Conservation (phyloP, 2,888 invertebrate species). For the Steinernema hermaphroditum region DNA sequence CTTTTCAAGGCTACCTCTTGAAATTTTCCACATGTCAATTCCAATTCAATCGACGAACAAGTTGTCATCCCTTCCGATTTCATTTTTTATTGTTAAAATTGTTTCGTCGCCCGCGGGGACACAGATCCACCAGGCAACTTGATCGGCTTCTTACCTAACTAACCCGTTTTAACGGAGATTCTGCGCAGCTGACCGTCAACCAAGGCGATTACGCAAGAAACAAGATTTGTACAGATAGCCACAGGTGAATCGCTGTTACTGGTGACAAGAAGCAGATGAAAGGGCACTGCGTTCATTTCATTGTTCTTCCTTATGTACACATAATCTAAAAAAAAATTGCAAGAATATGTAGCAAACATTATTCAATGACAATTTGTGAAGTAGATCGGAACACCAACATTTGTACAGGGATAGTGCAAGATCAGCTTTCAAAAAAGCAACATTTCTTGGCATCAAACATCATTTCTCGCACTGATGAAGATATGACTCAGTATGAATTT, state of each 20-base stretch:
- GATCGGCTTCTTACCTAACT: background rate
- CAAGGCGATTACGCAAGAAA: slow-evolving; percentile 24
- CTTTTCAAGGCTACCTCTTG: background rate
- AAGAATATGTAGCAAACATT: too few relatives aligned
- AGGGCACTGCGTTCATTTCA: too few relatives aligned
- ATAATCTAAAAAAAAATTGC: too few relatives aligned
- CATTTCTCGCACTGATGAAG: too few relatives aligned
- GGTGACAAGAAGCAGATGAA: too few relatives aligned
- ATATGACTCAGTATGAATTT: too few relatives aligned
- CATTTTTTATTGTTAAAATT: background rate
- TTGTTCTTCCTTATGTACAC: too few relatives aligned
- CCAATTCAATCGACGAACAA: background rate
- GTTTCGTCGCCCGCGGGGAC: background rate
- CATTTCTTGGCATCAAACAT: too few relatives aligned
- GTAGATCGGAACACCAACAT: too few relatives aligned
- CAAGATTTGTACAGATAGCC: slow-evolving; percentile 9
- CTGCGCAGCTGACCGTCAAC: background rate
- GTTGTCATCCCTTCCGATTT: background rate
- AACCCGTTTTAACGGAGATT: slow-evolving; percentile 1
- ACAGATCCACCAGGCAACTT: background rate
- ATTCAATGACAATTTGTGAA: too few relatives aligned
- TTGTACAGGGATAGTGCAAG: too few relatives aligned
- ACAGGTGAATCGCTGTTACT: background rate
- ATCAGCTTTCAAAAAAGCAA: too few relatives aligned
- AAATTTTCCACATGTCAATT: background rate